These are phyloP conservation scores for Monochamus saltuarius DNA, from an alignment of 1,140 invertebrate genomes.

Conservation along the genomic window DNA sequence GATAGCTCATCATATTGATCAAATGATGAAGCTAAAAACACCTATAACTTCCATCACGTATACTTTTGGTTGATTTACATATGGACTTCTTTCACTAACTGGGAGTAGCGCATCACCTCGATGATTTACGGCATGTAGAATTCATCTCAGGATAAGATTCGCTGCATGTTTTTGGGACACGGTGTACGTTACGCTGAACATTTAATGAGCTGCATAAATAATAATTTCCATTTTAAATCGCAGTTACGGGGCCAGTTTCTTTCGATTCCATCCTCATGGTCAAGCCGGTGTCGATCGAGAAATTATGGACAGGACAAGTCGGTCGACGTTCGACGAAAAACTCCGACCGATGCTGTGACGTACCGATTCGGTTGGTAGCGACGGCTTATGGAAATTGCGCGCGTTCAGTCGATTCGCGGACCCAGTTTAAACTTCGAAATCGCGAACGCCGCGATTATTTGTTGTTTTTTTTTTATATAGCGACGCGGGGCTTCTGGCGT, in stretches of 20 bases:
- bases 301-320: slow-evolving; percentile 15
- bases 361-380: neutral
- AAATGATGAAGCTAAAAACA: too few relatives aligned
- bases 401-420: slow-evolving; percentile 13
- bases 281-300: neutral
- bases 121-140: too few relatives aligned
- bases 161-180: too few relatives aligned
- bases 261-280: slow-evolving; percentile 13
- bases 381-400: slow-evolving; percentile 11
- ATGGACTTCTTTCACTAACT: too few relatives aligned
- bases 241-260: slow-evolving; percentile 8
- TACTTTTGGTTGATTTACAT: too few relatives aligned
- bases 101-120: too few relatives aligned
- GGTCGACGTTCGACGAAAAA: slow-evolving; percentile 10
- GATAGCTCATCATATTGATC: too few relatives aligned
- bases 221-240: too few relatives aligned
- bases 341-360: slow-evolving; percentile 7
- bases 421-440: slow-evolving; percentile 1
- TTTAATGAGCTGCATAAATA: too few relatives aligned
- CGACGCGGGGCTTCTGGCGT: neutral
- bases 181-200: too few relatives aligned
- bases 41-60: too few relatives aligned
- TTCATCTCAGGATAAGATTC: too few relatives aligned
- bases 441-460: slow-evolving; percentile 4
- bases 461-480: neutral